Conservation (phyloP, 2,797 vertebrate genomes). For the Siniperca undulata region DNA sequence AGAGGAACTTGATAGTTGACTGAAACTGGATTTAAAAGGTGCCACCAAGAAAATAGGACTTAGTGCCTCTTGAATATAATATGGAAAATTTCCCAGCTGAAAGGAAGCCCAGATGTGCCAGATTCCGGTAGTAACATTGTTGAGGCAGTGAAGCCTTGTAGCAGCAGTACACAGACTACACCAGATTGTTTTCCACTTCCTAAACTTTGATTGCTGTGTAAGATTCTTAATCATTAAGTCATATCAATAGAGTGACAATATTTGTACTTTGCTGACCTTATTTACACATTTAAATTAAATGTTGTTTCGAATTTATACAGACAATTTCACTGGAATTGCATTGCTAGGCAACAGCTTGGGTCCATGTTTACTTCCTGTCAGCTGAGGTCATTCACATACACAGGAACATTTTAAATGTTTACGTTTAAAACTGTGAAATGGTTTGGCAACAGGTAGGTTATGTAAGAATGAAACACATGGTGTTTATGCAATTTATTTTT, state of each 20-base stretch:
- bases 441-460: not conserved
- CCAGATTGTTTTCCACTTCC: slow-evolving; percentile 19
- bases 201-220: not conserved
- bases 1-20: not conserved
- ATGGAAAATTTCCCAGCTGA: not conserved
- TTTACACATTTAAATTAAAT: not conserved
- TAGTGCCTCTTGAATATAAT: not conserved
- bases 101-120: slow-evolving; percentile 26
- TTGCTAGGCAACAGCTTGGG: not conserved
- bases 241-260: not conserved
- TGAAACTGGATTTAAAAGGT: not conserved
- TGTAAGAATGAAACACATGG: not conserved
- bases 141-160: not conserved
- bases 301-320: not conserved
- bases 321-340: not conserved
- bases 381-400: not conserved
- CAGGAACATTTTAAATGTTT: not conserved
- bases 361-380: slow-evolving; percentile 12
- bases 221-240: not conserved
- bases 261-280: not conserved
- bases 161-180: not conserved
- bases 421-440: not conserved
- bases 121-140: slow-evolving; percentile 4
- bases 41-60: slow-evolving; percentile 16
- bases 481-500: not conserved